phyloP scores from a whole-genome alignment of 1,140 invertebrate genomes.

The Drosophila repletoides region DNA sequence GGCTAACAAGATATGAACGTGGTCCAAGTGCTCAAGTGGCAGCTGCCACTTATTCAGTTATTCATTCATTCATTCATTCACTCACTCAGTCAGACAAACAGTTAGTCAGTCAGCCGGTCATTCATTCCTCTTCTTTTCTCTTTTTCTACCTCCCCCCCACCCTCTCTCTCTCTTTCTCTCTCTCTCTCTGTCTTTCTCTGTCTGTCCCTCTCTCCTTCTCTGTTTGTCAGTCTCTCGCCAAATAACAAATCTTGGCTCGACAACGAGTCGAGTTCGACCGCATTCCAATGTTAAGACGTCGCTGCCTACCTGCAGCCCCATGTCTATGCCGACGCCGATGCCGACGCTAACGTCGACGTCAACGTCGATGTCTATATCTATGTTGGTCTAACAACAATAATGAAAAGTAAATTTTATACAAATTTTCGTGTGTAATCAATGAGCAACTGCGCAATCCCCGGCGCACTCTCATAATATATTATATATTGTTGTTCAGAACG shows the following conservation, averaged over 20 bases:
- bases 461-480: background rate
- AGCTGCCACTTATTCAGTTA: conserved; percentile 35
- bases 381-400: conserved; percentile 15
- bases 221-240: background rate
- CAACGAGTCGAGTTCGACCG: conserved; percentile 71
- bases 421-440: conserved; percentile 45
- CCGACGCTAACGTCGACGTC: conserved; percentile 4
- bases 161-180: background rate
- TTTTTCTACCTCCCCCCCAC: background rate
- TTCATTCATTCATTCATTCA: conserved; percentile 37
- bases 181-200: background rate
- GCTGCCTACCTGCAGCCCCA: conserved; percentile 56
- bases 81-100: conserved; percentile 49
- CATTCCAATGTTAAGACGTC: conserved; percentile 75
- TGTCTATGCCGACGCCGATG: conserved; percentile 14
- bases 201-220: background rate
- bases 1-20: conserved; percentile 21
- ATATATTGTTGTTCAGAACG: too few relatives aligned
- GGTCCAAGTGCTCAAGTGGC: conserved; percentile 17
- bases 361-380: conserved; percentile 9
- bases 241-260: conserved; percentile 63
- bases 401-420: conserved; percentile 26
- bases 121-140: conserved; percentile 12
- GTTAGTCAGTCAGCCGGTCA: conserved; percentile 11
- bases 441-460: conserved; percentile 26